These are phyloP conservation scores for Drosophila lacteicornis DNA, from an alignment of 1,140 invertebrate genomes.

Conservation along the genomic window DNA sequence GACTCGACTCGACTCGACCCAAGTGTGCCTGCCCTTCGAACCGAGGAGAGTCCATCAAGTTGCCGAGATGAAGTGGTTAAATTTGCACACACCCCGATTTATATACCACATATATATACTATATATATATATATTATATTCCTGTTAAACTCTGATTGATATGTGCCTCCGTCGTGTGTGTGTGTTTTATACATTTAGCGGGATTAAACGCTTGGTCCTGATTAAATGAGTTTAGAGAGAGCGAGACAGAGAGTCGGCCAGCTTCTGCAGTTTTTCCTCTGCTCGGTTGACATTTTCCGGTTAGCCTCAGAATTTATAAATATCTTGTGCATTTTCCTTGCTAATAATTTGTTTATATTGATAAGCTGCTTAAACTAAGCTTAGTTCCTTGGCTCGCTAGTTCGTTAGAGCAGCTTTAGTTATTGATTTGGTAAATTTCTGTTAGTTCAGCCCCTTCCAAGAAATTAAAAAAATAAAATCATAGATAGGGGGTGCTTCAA, in stretches of 20 bases:
- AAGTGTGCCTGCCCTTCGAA: not conserved
- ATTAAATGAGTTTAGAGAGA: constrained; percentile 71
- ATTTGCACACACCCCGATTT: constrained; percentile 39
- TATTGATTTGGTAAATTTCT: not conserved
- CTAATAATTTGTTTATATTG: not conserved
- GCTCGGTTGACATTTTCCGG: constrained; percentile 56
- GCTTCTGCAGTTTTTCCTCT: constrained; percentile 30
- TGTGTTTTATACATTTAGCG: constrained; percentile 54
- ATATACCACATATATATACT: not conserved
- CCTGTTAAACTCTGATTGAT: constrained; percentile 41
- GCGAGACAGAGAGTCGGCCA: constrained; percentile 5
- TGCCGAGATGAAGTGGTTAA: constrained; percentile 65
- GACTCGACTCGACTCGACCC: not conserved
- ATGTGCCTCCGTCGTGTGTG: constrained; percentile 25
- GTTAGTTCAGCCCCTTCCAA: no score
- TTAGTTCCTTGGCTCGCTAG: not conserved
- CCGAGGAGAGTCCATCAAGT: constrained; percentile 34
- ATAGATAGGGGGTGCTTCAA: no score
- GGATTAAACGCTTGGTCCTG: constrained; percentile 73
- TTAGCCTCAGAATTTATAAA: not conserved
- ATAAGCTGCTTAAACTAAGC: not conserved
- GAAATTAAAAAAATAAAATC: no score
- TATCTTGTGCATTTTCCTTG: no score
- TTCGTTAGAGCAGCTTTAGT: not conserved
- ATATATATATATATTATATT: not conserved